phyloP scores from a whole-genome alignment of 1,140 invertebrate species.

The Calliopsis andreniformis region DNA sequence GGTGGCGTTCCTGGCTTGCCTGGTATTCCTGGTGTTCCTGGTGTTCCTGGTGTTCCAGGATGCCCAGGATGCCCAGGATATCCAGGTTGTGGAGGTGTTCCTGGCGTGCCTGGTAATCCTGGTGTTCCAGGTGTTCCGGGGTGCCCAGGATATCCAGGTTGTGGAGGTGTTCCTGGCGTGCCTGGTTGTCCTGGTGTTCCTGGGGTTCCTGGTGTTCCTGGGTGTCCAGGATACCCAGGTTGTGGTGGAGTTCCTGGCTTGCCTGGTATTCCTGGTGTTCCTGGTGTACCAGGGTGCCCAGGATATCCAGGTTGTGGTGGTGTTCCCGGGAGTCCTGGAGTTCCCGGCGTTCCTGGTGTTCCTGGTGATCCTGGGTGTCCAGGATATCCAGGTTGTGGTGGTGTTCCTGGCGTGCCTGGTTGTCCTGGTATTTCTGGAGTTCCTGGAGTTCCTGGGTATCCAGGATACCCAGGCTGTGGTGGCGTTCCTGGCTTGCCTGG shows the following conservation, averaged over 20 bases:
- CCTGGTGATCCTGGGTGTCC: constrained; percentile 56
- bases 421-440: background rate
- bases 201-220: background rate
- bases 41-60: constrained; percentile 57
- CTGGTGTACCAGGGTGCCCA: constrained; percentile 45
- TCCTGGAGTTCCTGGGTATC: constrained; percentile 37
- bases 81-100: background rate
- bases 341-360: background rate
- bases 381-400: constrained; percentile 6
- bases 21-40: constrained; percentile 7
- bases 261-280: constrained; percentile 39
- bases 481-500: constrained; percentile 30
- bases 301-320: background rate
- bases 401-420: background rate
- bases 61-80: background rate
- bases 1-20: background rate
- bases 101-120: background rate
- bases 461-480: constrained; percentile 23
- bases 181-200: background rate
- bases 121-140: background rate
- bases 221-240: constrained; percentile 38
- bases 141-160: background rate
- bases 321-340: background rate
- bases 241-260: background rate
- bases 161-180: background rate